Evolutionary conservation across 2,113 vertebrate species (phyloP), one percentile per base, ranked within the genome.

Genomic region (Bos indicus): DNA sequence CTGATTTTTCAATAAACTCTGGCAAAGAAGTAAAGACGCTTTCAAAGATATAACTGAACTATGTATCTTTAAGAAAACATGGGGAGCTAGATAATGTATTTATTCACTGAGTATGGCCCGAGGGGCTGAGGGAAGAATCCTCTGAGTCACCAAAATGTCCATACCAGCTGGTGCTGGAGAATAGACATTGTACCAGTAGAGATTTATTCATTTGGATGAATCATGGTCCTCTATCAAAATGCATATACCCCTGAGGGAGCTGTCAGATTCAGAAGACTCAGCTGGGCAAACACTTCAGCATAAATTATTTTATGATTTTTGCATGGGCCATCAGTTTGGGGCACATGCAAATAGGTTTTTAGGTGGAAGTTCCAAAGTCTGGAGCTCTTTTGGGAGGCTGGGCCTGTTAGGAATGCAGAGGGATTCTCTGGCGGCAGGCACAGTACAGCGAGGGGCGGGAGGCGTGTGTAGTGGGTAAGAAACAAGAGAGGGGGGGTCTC

Each of bases 1-100:
- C n/a, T 52, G 33, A 90, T 54, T 84, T 92, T 92, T 95, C 46
- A 95, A 26, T 85, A 77, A 14, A 93, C 80, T 88, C 57, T 91
- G 40, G 40, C 11, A 88, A 91, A 77, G 3, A 19, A 64, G 57
- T 80, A 17, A 91, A 85, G 54, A 88, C 88, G 7, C 46, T 88
- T 92, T 94, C 57, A 36, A 60, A 51, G 86, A 84, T 13, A 78
- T 13, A 60, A 51, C 19, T 30, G 15, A 62, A 77, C 3, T 25
- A 28, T 71, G 2, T 19, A 64, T 33, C 23, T 96, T 93, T 85
- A 46, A 56, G 33, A 91, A 77, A 91, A 77, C 10, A 54, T 30
- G 71, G n/a, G n/a, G 74, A 77, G 23, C 3, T 74, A n/a, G 33
- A 30, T 83, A 78, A 81, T 8, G n/a, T 64, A n/a, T 46, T 81